Evolutionary conservation across 2,888 invertebrate genomes (phyloP).

Genomic region (Epinotia demarniana): DNA sequence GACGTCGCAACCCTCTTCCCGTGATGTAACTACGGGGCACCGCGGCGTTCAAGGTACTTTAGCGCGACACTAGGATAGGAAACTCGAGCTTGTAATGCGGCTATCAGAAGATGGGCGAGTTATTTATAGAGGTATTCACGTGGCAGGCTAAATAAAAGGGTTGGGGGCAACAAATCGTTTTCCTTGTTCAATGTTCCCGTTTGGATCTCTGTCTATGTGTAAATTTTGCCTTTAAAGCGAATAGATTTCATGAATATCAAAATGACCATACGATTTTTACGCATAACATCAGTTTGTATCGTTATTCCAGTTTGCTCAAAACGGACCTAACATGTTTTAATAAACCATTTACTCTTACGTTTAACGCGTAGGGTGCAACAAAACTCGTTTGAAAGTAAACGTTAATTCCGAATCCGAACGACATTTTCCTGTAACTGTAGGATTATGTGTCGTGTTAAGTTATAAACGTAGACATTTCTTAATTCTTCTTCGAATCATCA

Average conservation of each 20-base stretch:
- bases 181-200: neutral
- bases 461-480: neutral
- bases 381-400: slow-evolving; percentile 60
- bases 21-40: too few relatives aligned
- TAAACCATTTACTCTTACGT: neutral
- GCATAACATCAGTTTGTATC: neutral
- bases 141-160: neutral
- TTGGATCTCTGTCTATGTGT: neutral
- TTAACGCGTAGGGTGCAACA: slow-evolving; percentile 54
- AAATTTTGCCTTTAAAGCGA: too few relatives aligned
- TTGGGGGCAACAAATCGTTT: neutral
- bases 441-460: neutral
- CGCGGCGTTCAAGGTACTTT: too few relatives aligned
- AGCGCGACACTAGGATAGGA: neutral
- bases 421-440: neutral
- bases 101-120: slow-evolving; percentile 18
- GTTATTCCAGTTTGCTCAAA: neutral
- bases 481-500: too few relatives aligned
- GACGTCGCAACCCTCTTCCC: too few relatives aligned
- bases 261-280: neutral
- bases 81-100: slow-evolving; percentile 17
- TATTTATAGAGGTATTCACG: slow-evolving; percentile 22
- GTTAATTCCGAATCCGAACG: slow-evolving; percentile 49
- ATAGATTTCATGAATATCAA: too few relatives aligned
- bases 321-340: slow-evolving; percentile 5